Base-by-base conservation (phyloP, 2,888 invertebrate genomes). In the Cynaeus angustus region DNA sequence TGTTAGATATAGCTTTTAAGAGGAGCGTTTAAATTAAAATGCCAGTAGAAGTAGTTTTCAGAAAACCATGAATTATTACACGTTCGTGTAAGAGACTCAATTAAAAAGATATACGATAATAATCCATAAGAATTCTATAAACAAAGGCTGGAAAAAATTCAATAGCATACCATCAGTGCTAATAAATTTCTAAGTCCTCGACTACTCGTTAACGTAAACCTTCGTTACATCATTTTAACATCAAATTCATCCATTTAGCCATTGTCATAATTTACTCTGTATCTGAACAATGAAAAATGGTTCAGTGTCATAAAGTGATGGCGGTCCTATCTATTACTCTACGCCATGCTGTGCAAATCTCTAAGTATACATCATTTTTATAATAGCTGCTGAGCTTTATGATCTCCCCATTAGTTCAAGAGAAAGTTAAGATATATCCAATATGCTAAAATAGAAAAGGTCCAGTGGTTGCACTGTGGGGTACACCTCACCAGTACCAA, bases 11-110 rank as follows among this genome's bases (percentile, higher is more conserved):
- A 76, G 74, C 74, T 73, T 66, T 74, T 67, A 73, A 71, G 72
- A 64, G 66, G 74, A 66, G 71, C 76, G 76, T 73, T 75, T 74
- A 73, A 79, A 75, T 74, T 74, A 72, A 77, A 77, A 75, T 77
- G 69, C 75, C 75, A 71, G 30, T 61, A 50, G 16, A 37, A 9
- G 53, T 12, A 41, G 61, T 71, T 68, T 68, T 68, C 48, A 55
- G 68, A 66, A 71, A 71, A 67, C 58, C 62, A 55, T 62, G 68
- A 71, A 61, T 67, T 50, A 56, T 52, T 69, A 48, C 53, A 45
- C 7, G 21, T 50, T 59, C 61, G 48, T 50, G 50, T 61, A 61
- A 69, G 64, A 65, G 72, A 73, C 71, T 70, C 72, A 72, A 69
- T 70, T 75, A 75, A 74, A 65, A 59, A 61, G 66, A 70, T 68